Conservation (phyloP, 2,797 vertebrate genomes). For the Microchirus variegatus region DNA sequence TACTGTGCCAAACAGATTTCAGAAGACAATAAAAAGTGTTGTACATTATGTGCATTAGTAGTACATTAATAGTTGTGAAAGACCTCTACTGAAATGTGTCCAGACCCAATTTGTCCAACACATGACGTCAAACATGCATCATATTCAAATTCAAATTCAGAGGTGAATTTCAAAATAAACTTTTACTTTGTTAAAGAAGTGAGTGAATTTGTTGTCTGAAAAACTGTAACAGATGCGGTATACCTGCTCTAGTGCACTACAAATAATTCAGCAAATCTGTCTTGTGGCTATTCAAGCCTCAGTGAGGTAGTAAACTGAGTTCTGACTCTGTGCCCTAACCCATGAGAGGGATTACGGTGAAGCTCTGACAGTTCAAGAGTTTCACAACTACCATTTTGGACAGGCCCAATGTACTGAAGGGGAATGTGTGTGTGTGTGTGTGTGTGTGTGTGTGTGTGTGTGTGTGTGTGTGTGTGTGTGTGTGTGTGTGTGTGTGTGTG, state of each 20-base stretch:
- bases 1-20: no score
- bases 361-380: constrained; percentile 56
- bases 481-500: neutral
- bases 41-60: neutral
- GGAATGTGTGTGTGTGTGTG: constrained; percentile 9
- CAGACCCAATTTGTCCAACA: no score
- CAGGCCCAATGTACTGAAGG: constrained; percentile 31
- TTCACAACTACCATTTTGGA: constrained; percentile 61
- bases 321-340: constrained; percentile 56
- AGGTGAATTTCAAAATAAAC: no score
- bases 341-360: constrained; percentile 56
- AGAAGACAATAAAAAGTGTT: no score
- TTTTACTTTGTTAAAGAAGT: no score
- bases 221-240: no score
- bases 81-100: no score
- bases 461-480: neutral
- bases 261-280: constrained; percentile 7
- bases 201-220: no score
- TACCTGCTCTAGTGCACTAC: neutral
- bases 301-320: constrained; percentile 43
- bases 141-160: no score
- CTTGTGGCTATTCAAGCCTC: neutral
- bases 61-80: neutral
- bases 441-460: constrained; percentile 8
- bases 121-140: no score